A percentile compares a stretch with the other conserved stretches of the same genome.
Conservation (phyloP, 2,113 vertebrate species). For the Tragulus kanchil region DNA sequence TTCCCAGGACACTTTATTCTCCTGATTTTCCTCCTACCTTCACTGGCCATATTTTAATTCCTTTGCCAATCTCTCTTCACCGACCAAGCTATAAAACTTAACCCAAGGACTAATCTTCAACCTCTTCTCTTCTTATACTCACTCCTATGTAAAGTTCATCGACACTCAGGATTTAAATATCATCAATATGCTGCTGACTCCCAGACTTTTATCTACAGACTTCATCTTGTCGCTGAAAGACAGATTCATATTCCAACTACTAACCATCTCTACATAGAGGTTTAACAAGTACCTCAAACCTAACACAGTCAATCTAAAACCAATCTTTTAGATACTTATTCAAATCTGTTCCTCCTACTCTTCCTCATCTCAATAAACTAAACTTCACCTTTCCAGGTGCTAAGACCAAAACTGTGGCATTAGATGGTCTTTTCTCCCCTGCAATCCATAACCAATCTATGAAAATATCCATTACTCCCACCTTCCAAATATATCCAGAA, state of each 20-base stretch:
- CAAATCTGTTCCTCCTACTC: background rate
- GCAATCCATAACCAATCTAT: background rate
- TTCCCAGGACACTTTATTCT: background rate
- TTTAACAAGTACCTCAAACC: background rate
- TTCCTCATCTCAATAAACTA: background rate
- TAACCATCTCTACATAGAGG: background rate
- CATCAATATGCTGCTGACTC: background rate
- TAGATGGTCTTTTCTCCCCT: background rate
- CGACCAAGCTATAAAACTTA: background rate
- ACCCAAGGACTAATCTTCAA: background rate
- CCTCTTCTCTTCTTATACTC: background rate
- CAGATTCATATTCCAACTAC: background rate
- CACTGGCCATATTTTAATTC: background rate
- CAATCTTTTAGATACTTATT: background rate
- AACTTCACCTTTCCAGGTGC: background rate
- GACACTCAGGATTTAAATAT: background rate
- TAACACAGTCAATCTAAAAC: background rate
- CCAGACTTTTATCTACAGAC: background rate
- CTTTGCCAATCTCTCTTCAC: background rate
- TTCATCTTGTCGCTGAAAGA: background rate
- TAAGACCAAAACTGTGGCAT: background rate
- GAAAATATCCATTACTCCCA: background rate
- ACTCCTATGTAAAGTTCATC: background rate
- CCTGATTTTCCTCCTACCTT: background rate
- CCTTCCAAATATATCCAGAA: background rate